Conservation (phyloP, 2,888 invertebrate genomes). For the Eupithecia vulgata region DNA sequence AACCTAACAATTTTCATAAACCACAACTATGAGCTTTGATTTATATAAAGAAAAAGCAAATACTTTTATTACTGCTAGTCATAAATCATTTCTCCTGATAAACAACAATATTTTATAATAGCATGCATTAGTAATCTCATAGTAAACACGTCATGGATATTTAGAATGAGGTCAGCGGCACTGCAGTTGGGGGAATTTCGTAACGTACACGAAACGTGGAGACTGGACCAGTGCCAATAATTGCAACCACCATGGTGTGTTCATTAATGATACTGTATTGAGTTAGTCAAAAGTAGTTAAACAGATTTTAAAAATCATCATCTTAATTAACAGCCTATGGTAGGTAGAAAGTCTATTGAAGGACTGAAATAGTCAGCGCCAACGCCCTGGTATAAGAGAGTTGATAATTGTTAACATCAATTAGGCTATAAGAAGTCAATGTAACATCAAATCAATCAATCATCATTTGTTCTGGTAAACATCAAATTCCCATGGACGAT, state of each 20-base stretch:
- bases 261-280: background rate
- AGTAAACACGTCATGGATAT: slow-evolving; percentile 51
- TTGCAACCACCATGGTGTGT: slow-evolving; percentile 53
- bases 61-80: background rate
- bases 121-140: slow-evolving; percentile 41
- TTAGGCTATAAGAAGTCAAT: too few species aligned
- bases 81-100: slow-evolving; percentile 41
- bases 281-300: background rate
- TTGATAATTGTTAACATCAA: too few species aligned
- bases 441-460: too few species aligned
- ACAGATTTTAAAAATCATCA: background rate
- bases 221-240: slow-evolving; percentile 67
- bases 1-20: background rate
- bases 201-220: slow-evolving; percentile 74
- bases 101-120: slow-evolving; percentile 40
- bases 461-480: too few species aligned
- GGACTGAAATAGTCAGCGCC: too few species aligned
- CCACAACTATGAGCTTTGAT: background rate
- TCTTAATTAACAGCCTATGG: background rate
- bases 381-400: too few species aligned
- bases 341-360: too few species aligned
- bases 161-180: slow-evolving; percentile 68
- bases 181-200: slow-evolving; percentile 80
- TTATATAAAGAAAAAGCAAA: too few species aligned
- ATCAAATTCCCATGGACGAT: too few species aligned